Evolutionary conservation across 1,140 invertebrate genomes (phyloP).

Genomic region (Drosophila gunungcola): DNA sequence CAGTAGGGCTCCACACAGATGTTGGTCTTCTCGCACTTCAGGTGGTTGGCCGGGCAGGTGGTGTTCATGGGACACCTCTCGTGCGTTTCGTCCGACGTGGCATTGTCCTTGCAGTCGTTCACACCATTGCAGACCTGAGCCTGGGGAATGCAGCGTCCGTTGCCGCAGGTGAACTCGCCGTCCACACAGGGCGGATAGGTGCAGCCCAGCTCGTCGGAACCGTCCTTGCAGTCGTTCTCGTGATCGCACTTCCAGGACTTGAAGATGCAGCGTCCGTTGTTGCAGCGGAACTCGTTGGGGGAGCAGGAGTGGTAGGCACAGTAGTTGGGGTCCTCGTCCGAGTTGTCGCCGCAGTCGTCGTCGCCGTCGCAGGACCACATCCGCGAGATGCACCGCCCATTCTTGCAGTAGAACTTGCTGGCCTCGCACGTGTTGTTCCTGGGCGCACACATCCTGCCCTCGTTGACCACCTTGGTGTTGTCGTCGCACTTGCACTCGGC

Average conservation of each 20-base stretch:
- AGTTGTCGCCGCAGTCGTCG: conserved; percentile 96
- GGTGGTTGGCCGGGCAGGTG: conserved; percentile 93
- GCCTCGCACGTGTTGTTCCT: conserved; percentile 95
- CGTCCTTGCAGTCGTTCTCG: conserved; percentile 97
- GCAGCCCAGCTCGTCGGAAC: conserved; percentile 96
- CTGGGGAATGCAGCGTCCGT: conserved; percentile 94
- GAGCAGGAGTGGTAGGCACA: conserved; percentile 97
- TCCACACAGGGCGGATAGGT: conserved; percentile 94
- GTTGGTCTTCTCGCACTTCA: conserved; percentile 96
- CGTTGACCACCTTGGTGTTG: conserved; percentile 94
- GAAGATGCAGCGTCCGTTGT: conserved; percentile 97
- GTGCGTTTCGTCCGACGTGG: conserved; percentile 95
- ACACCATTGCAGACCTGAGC: conserved; percentile 96
- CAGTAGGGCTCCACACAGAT: conserved; percentile 98
- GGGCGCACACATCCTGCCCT: conserved; percentile 95
- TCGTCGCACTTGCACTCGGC: conserved; percentile 95
- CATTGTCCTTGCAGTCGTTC: conserved; percentile 97
- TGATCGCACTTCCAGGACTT: conserved; percentile 97
- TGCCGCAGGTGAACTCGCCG: conserved; percentile 97
- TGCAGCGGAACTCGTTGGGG: conserved; percentile 96
- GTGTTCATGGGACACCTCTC: conserved; percentile 94
- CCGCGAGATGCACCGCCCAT: conserved; percentile 97
- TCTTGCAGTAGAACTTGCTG: conserved; percentile 96
- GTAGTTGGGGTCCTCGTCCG: conserved; percentile 96
- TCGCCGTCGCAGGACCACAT: conserved; percentile 98